Base-by-base conservation (phyloP, 1,140 invertebrate species). In the Drosophila nigrodunni region DNA sequence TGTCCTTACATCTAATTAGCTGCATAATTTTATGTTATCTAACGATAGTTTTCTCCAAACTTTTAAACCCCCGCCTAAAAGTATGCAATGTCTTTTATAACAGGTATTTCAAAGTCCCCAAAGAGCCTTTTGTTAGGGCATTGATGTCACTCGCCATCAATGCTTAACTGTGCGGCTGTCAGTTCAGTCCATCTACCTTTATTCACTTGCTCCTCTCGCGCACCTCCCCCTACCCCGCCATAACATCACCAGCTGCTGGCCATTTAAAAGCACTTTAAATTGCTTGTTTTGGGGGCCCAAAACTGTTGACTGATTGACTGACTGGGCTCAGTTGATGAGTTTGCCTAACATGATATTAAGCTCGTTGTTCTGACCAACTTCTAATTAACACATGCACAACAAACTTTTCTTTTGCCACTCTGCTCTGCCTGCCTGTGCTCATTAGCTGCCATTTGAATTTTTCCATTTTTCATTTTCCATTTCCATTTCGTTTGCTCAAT, bases 401-500 rank as follows among this genome's bases (percentile, higher is more conserved):
- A 13, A 54, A 54, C 50, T 54, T 74, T 61, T 10, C 13, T 41
- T 21, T 47, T 21, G 35, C 44, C 34, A 18, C 44, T 47, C 34
- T 74, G 9, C 47, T 77, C 77, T 74, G 65, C 54, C 11, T 15
- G 43, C 60, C 34, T 52, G 11, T 10, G 49, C 76, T 87, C 82
- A 87, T 87, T 87, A 88, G 82, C 68, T 77, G n/a, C 65, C 62
- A 82, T 87, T 87, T 87, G 70, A 61, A 75, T 71, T 82, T 85
- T 85, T 71, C 72, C 58, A 44, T 62, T 60, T 61, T 46, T 3
- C 18, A 11, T n/a, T 50, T 50, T 50, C 37, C 60, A 57, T 67
- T 80, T 85, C 44, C 70, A 87, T 87, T 87, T 87, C 78, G 82
- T 87, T 88, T 88, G 80, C 83, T 88, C 80, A 88, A 88, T 88